phyloP scores from a whole-genome alignment of 2,113 vertebrate genomes.

The Aegypius monachus region DNA sequence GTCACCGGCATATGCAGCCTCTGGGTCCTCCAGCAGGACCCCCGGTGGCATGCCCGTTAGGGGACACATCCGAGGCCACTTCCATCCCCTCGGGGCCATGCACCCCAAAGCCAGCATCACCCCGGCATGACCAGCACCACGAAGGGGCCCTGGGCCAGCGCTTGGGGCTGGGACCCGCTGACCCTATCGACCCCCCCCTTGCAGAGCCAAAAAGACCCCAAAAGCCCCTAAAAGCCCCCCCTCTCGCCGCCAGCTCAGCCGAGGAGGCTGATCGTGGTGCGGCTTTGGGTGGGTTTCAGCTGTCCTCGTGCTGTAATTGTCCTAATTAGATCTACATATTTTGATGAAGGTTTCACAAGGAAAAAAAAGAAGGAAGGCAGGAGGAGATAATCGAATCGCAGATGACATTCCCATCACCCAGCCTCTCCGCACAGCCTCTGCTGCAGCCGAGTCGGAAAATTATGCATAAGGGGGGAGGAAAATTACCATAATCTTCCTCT shows the following conservation, averaged over 20 bases:
- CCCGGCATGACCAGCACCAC: fast-evolving
- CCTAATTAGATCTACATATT: conserved; percentile 76
- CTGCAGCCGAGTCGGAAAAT: conserved; percentile 37
- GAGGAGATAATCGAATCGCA: conserved; percentile 75
- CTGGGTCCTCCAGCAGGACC: fast-evolving
- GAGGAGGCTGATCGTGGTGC: fast-evolving
- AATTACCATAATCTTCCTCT: conserved; percentile 29
- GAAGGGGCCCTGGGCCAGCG: neutral
- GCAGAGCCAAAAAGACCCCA: neutral
- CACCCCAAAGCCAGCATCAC: neutral
- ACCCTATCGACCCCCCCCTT: neutral
- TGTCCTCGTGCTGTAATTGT: conserved; percentile 68
- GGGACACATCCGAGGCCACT: neutral
- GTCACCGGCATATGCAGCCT: fast-evolving
- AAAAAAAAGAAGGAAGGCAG: conserved; percentile 25
- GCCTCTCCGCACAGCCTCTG: conserved; percentile 48
- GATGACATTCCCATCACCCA: conserved; percentile 75
- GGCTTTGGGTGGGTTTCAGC: neutral
- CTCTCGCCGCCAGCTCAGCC: fast-evolving
- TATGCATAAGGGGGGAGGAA: neutral
- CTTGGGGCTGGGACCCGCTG: fast-evolving
- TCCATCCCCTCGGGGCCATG: fast-evolving
- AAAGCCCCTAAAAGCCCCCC: fast-evolving
- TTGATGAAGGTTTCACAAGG: conserved; percentile 73
- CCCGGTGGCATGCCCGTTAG: fast-evolving